These are phyloP conservation scores for Drosophila subpulchrella DNA, from an alignment of 1,140 invertebrate genomes.

Conservation along the genomic window DNA sequence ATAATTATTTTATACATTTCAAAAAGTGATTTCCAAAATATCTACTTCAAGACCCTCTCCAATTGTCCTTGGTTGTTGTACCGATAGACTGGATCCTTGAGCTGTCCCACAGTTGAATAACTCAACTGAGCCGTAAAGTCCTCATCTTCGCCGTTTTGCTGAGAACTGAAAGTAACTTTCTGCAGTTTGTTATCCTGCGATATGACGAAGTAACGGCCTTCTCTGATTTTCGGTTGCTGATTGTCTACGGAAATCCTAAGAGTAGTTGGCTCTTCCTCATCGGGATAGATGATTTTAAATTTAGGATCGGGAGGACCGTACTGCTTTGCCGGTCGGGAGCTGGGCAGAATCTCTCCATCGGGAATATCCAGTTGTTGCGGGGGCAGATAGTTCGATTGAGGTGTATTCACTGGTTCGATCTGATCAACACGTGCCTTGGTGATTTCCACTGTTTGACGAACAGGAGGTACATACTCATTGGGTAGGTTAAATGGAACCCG, in stretches of 20 bases:
- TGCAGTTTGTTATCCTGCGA: conserved; percentile 72
- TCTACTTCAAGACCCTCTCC: conserved; percentile 63
- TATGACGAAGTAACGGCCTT: conserved; percentile 78
- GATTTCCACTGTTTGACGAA: conserved; percentile 54
- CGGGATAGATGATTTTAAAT: conserved; percentile 69
- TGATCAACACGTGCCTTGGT: conserved; percentile 61
- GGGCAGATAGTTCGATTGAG: conserved; percentile 12
- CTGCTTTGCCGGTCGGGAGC: conserved; percentile 24
- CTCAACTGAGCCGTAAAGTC: conserved; percentile 75
- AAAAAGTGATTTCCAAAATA: neutral
- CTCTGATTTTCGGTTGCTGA: conserved; percentile 10
- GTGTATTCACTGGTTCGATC: conserved; percentile 33
- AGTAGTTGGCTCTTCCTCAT: conserved; percentile 34
- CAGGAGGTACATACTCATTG: conserved; percentile 27
- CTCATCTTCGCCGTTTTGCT: conserved; percentile 53
- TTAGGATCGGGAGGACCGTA: conserved; percentile 57
- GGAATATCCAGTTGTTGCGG: conserved; percentile 17
- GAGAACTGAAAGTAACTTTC: conserved; percentile 64
- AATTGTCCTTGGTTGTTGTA: conserved; percentile 76
- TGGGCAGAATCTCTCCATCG: conserved; percentile 14
- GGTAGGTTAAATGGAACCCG: conserved; percentile 66
- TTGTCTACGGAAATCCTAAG: neutral
- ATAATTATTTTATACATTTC: too few species aligned
- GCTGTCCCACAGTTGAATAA: conserved; percentile 72
- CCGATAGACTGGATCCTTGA: conserved; percentile 76